Evolutionary conservation across 2,888 invertebrate species (phyloP), one percentile per base, ranked within the genome.

Genomic region (Thymelicus lineola): DNA sequence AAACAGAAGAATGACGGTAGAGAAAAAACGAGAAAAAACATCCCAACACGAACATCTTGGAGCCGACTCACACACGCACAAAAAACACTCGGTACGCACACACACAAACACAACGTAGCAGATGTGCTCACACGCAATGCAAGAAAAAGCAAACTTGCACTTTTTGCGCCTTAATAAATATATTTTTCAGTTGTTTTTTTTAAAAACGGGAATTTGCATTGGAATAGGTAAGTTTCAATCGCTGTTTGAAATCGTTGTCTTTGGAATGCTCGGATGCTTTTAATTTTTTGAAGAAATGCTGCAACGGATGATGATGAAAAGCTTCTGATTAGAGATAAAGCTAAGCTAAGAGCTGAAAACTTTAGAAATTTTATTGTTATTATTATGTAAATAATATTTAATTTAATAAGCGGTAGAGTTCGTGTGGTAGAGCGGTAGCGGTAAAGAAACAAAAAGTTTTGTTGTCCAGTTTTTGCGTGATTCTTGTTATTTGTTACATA

Each of bases 71-170:
- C 79, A 82, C 73, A 79, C 76, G 80, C 80, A 74, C 82, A 80
- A 80, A 83, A 81, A 85, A 77, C 73, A 75, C 73, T 76, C 82
- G 83, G 85, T 88, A 89, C 84, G 80, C 77, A 42, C 84, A 83
- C 83, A 85, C 77, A 82, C 76, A 79, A 70, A 71, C 76, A 78
- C 79, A 87, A 86, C 85, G 80, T 78, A 79, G 84, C 90, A 90
- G 87, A 90, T 92, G 92, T 89, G 88, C 84, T 88, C 88, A 86
- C 88, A 88, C 86, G 87, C 88, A 86, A 80, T 80, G 86, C 75
- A 76, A 78, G 83, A 84, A 89, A 89, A 89, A 88, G 80, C 78
- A 76, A 80, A 79, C 79, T 81, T 72, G 63, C 55, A 72, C 66
- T 73, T 71, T 57, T 57, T 57, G 57, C 57, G 57, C 36, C 35